Base-by-base conservation (phyloP, 1,140 invertebrate species). In the Formica exsecta region DNA sequence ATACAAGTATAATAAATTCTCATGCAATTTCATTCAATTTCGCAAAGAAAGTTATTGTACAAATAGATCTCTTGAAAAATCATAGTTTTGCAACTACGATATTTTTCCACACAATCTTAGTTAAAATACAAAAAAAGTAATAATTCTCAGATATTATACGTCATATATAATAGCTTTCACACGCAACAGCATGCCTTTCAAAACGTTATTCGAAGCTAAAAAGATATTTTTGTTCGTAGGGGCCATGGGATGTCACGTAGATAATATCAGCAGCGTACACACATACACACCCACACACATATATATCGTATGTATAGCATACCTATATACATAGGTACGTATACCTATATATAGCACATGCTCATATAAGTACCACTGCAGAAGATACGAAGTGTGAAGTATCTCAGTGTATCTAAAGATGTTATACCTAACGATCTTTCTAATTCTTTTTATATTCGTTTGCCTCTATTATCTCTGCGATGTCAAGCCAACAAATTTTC, bases 401-500 rank as follows among this genome's bases (percentile, higher is more conserved):
- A 1, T 32, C 70, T 61, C 57, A 77, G 79, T 81, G 32, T 41
- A 61, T 64, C 7, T 51, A 36, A 90, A 85, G 76, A 94, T 93
- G 92, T 19, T 92, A 76, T 68, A 54, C 11, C 29, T 44, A 32
- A 25, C 54, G 16, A 83, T 92, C n/a, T 62, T 16, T 11, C 73
- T 92, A 54, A 32, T 92, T 54, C 41, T 92, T 16, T 16, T 83
- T 13, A 36, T 85, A 4, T 7, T 92, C 0, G 0, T 92, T 57
- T 73, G 89, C 3, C 7, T 93, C 2, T 88, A 87, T 68, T 93
- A 88, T 38, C 76, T 90, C 54, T 87, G 76, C 25, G 90, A 91
- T 74, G 36, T 86, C 0, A 95, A 94, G 44, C 94, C 94, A 8
- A 81, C 57, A 13, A 89, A 92, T 65, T 95, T 94, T 87, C 94